Evolutionary conservation across 2,888 invertebrate species (phyloP).

Genomic region (Lysandra coridon): DNA sequence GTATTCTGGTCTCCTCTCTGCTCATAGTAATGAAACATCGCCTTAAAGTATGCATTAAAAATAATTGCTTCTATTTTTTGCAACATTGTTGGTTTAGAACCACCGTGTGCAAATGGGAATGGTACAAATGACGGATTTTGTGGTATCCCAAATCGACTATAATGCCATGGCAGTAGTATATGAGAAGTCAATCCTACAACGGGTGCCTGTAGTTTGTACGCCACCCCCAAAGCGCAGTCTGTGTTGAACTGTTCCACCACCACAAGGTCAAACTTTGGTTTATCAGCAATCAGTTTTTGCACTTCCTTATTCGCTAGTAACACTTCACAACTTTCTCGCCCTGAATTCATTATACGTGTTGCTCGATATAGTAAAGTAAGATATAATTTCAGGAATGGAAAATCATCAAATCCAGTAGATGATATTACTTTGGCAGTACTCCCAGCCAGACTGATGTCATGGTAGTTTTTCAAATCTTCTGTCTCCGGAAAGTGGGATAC

Average conservation of each 20-base stretch:
- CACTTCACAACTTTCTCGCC: conserved; percentile 60
- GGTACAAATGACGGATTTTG: conserved; percentile 81
- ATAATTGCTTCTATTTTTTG: conserved; percentile 59
- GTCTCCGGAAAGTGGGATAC: conserved; percentile 82
- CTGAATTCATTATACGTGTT: conserved; percentile 37
- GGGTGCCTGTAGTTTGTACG: conserved; percentile 82
- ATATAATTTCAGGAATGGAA: conserved; percentile 53
- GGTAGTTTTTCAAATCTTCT: conserved; percentile 75
- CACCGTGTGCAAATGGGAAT: conserved; percentile 69
- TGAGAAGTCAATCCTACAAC: conserved; percentile 80
- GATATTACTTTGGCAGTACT: conserved; percentile 43
- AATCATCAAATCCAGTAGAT: conserved; percentile 42
- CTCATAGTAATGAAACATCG: conserved; percentile 47
- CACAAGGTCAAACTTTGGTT: conserved; percentile 83
- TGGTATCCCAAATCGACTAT: conserved; percentile 76
- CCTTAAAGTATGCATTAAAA: conserved; percentile 48
- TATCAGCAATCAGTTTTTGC: conserved; percentile 59
- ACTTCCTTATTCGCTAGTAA: conserved; percentile 61
- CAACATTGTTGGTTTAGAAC: conserved; percentile 58
- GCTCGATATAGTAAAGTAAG: conserved; percentile 43
- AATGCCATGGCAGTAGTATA: conserved; percentile 81
- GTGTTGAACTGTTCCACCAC: conserved; percentile 86
- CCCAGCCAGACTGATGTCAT: conserved; percentile 76
- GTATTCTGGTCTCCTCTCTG: conserved; percentile 33
- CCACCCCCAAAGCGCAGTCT: conserved; percentile 85